These are phyloP conservation scores for Solenodon paradoxus DNA, from an alignment of 2,113 vertebrate genomes.

Conservation along the genomic window DNA sequence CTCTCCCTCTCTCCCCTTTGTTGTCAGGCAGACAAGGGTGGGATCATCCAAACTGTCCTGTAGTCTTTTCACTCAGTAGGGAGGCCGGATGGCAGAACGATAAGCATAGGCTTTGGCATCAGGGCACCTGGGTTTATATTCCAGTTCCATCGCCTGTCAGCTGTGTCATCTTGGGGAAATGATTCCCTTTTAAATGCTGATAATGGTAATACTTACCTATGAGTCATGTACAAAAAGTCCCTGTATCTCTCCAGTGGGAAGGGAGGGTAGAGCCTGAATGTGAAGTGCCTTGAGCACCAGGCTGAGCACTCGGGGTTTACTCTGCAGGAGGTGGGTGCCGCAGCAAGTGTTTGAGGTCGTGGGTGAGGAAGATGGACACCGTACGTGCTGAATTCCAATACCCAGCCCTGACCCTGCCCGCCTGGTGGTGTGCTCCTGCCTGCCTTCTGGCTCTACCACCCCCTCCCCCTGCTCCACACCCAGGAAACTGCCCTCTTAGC, in stretches of 20 bases:
- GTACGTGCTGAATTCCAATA: neutral
- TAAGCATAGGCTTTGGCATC: neutral
- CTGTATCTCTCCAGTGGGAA: neutral
- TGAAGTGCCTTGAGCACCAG: neutral
- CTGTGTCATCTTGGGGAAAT: neutral
- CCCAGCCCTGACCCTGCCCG: neutral
- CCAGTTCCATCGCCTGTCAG: neutral
- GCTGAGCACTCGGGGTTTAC: neutral
- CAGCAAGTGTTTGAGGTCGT: neutral
- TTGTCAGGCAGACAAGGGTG: neutral
- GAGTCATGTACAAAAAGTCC: neutral
- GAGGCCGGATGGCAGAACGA: neutral
- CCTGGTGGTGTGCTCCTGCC: neutral
- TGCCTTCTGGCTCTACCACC: neutral
- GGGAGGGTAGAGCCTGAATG: neutral
- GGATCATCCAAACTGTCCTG: fast-evolving
- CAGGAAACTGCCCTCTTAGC: neutral
- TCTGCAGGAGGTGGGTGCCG: neutral
- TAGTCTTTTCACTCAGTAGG: neutral
- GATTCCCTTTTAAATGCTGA: neutral
- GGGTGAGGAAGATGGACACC: neutral
- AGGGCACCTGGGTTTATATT: neutral
- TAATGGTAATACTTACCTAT: too few species aligned
- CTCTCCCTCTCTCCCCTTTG: too few species aligned
- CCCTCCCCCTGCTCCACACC: neutral